These are phyloP conservation scores for Germaria angustata DNA, from an alignment of 2,888 invertebrate species.

Conservation along the genomic window DNA sequence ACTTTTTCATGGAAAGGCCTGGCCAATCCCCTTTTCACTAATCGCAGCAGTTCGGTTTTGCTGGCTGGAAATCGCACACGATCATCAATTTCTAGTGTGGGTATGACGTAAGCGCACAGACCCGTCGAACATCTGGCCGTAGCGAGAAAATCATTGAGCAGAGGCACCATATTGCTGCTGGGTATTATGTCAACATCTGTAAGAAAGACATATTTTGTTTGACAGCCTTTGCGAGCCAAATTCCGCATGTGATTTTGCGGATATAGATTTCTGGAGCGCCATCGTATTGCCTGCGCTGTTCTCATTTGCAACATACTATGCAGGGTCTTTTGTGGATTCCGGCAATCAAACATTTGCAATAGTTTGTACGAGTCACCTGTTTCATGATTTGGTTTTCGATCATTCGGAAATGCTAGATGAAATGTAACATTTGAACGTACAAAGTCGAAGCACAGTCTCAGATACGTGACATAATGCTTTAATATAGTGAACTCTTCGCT, in stretches of 20 bases:
- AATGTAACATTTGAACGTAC: constrained; percentile 87
- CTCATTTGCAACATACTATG: constrained; percentile 83
- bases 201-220: constrained; percentile 88
- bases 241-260: constrained; percentile 95
- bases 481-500: constrained; percentile 88
- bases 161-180: constrained; percentile 85
- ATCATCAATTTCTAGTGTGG: constrained; percentile 92
- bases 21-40: constrained; percentile 89
- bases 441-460: constrained; percentile 87
- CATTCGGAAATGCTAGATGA: constrained; percentile 87
- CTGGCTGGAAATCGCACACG: constrained; percentile 89
- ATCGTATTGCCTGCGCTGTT: constrained; percentile 84
- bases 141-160: constrained; percentile 85
- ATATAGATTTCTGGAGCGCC: constrained; percentile 89
- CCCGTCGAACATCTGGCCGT: constrained; percentile 81
- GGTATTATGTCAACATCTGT: constrained; percentile 95
- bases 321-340: constrained; percentile 84
- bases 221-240: constrained; percentile 91
- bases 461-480: constrained; percentile 87
- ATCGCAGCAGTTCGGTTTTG: constrained; percentile 87
- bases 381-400: constrained; percentile 68
- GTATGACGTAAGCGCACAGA: constrained; percentile 92
- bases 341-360: constrained; percentile 84
- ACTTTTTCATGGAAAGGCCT: constrained; percentile 95
- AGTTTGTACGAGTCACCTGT: constrained; percentile 85